A percentile compares a stretch with the other conserved stretches of the same genome.
Conservation (phyloP, 2,113 vertebrate genomes). For the Oxyruncus cristatus region DNA sequence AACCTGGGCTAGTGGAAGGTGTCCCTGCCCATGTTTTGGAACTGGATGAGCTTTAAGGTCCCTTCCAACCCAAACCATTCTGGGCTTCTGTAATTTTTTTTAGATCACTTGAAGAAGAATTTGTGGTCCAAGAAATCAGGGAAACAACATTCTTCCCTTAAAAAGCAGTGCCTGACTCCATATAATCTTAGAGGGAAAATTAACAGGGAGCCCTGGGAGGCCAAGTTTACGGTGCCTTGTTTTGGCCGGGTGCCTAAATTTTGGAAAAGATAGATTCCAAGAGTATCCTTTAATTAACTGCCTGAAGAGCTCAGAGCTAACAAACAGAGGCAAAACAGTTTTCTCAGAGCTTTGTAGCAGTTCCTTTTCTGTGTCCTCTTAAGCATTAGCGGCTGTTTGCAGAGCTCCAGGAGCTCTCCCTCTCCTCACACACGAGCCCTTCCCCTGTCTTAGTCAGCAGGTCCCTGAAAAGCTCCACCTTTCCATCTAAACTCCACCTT, state of each 20-base stretch:
- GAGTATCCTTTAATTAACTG: constrained; percentile 13
- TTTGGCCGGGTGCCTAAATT: neutral
- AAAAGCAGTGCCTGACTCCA: neutral
- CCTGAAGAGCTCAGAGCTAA: neutral
- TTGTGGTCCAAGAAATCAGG: neutral
- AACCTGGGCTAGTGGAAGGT: neutral
- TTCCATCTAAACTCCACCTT: neutral
- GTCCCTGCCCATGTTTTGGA: neutral
- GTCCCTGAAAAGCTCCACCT: neutral
- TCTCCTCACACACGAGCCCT: accelerated
- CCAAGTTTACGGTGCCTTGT: neutral
- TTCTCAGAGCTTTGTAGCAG: neutral
- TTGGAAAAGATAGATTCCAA: neutral
- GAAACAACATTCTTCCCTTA: neutral
- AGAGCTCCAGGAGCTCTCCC: neutral
- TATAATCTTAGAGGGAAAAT: neutral
- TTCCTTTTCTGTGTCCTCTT: neutral
- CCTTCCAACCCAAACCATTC: neutral
- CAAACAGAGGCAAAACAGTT: neutral
- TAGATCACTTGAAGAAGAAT: neutral
- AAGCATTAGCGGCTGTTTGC: neutral
- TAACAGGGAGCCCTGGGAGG: neutral
- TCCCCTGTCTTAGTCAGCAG: neutral
- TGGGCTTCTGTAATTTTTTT: neutral
- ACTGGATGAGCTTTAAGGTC: accelerated